Evolutionary conservation across 2,797 vertebrate species (phyloP).

Genomic region (Mormyrus proboscirostris): DNA sequence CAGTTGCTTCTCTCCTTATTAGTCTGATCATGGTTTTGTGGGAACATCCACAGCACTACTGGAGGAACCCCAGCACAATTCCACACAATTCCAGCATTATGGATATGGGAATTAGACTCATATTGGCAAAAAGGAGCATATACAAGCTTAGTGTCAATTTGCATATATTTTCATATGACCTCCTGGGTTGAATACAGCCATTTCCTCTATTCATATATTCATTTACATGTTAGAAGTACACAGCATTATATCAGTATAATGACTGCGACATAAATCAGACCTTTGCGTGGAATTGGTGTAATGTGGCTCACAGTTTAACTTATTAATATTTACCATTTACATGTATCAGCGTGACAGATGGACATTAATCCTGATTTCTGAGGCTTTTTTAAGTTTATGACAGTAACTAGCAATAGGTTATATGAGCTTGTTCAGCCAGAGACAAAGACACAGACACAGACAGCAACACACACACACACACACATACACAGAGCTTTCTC

Average conservation of each 20-base stretch:
- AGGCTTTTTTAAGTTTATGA: not conserved
- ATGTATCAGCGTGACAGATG: not conserved
- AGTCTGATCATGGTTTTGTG: not conserved
- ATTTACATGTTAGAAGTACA: not conserved
- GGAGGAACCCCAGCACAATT: not conserved
- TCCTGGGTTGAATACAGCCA: not conserved
- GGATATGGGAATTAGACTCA: not conserved
- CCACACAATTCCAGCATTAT: not conserved
- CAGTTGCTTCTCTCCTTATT: not conserved
- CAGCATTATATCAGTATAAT: not conserved
- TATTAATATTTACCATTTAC: not conserved
- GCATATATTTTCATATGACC: not conserved
- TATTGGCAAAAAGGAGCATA: not conserved
- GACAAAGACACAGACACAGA: not conserved
- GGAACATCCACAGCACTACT: not conserved
- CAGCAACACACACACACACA: constrained; percentile 24
- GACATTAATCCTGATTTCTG: not conserved
- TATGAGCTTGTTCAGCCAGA: not conserved
- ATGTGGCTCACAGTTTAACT: not conserved
- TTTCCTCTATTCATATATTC: not conserved
- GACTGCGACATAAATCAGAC: not conserved
- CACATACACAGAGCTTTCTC: not conserved
- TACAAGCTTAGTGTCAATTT: not conserved
- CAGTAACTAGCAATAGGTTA: not conserved
- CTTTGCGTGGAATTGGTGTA: not conserved